Conservation (phyloP, 2,113 vertebrate species). For the Felis catus region F.catus_Fca126_mat1.0 CM031423.1:24161001-24161500, state of each 20-base stretch:
- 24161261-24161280: slow-evolving; percentile 15
- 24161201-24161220: neutral
- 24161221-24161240: neutral
- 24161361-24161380: neutral
- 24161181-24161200: too few species aligned
- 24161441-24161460: neutral
- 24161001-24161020: too few species aligned
- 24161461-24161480: neutral
- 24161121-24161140: too few species aligned
- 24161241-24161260: slow-evolving; percentile 10
- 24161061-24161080: too few species aligned
- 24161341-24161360: slow-evolving; percentile 36
- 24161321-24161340: neutral
- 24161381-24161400: neutral
- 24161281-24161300: neutral
- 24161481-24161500: slow-evolving; percentile 30
- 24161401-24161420: neutral
- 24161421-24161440: neutral
- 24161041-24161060: too few species aligned
- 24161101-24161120: too few species aligned
- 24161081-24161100: too few species aligned
- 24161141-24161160: too few species aligned
- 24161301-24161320: slow-evolving; percentile 40
- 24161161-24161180: too few species aligned
- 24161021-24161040: too few species aligned